These are phyloP conservation scores for Keiferia lycopersicella DNA, from an alignment of 2,888 invertebrate genomes.

Conservation along the genomic window DNA sequence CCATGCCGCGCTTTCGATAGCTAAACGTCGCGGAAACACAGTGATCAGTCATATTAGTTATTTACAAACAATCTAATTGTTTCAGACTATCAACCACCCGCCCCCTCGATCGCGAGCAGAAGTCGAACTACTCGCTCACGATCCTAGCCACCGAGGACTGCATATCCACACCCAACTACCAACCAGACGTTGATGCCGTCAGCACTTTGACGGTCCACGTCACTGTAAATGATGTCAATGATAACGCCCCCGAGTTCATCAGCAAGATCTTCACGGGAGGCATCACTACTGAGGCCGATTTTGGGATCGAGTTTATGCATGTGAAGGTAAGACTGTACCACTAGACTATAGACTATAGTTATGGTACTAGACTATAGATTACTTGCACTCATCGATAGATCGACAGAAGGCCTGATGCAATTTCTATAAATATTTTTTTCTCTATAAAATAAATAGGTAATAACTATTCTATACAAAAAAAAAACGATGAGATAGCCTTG, in stretches of 20 bases:
- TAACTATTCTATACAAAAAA: too few species aligned
- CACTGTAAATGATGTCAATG: slow-evolving; percentile 92
- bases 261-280: slow-evolving; percentile 95
- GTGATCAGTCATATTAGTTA: too few species aligned
- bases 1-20: too few species aligned
- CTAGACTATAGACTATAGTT: too few species aligned
- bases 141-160: slow-evolving; percentile 94
- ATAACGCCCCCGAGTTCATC: slow-evolving; percentile 92
- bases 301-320: slow-evolving; percentile 93
- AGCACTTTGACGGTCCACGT: slow-evolving; percentile 87
- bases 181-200: slow-evolving; percentile 83
- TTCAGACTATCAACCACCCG: slow-evolving; percentile 64
- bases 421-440: too few species aligned
- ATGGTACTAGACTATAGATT: too few species aligned
- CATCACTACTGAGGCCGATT: slow-evolving; percentile 95
- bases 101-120: slow-evolving; percentile 88
- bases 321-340: slow-evolving; percentile 82
- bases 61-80: too few species aligned
- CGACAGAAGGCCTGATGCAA: too few species aligned
- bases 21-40: too few species aligned
- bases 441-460: too few species aligned
- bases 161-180: slow-evolving; percentile 79
- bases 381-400: too few species aligned
- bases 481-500: too few species aligned
- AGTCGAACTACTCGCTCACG: slow-evolving; percentile 85